Evolutionary conservation across 1,140 invertebrate species (phyloP).

Genomic region (Lepidurus couesii): DNA sequence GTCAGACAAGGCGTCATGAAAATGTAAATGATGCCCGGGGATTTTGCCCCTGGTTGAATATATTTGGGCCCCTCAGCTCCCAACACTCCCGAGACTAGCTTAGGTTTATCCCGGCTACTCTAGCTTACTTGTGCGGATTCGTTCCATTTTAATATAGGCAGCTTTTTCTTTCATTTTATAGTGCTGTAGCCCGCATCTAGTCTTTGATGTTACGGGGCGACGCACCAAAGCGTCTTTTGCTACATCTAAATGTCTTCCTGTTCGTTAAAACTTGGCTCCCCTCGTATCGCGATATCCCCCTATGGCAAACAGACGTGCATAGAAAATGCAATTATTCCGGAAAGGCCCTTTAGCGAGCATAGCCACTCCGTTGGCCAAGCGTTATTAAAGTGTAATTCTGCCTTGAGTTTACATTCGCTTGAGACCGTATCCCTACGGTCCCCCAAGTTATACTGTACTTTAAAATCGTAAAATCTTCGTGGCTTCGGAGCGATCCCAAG

Average conservation of each 20-base stretch:
- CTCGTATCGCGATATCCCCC: neutral
- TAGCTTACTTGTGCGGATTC: neutral
- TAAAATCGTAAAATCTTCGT: neutral
- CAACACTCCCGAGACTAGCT: neutral
- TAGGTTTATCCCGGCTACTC: neutral
- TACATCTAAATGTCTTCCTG: neutral
- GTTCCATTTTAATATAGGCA: neutral
- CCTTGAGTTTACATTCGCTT: neutral
- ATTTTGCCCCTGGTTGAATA: conserved; percentile 8
- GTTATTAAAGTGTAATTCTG: neutral
- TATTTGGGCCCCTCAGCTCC: neutral
- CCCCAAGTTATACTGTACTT: neutral
- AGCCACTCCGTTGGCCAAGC: neutral
- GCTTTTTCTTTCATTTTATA: neutral
- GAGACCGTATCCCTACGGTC: neutral
- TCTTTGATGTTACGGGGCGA: neutral
- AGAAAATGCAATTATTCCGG: conserved; percentile 17
- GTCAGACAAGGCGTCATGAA: conserved; percentile 18
- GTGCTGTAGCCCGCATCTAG: neutral
- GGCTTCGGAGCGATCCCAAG: neutral
- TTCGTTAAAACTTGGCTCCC: neutral
- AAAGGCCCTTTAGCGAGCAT: neutral
- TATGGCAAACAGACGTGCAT: neutral
- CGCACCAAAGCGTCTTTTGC: neutral
- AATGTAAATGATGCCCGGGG: conserved; percentile 4